phyloP scores from a whole-genome alignment of 1,140 invertebrate genomes.

The Eumaeus atala region DNA sequence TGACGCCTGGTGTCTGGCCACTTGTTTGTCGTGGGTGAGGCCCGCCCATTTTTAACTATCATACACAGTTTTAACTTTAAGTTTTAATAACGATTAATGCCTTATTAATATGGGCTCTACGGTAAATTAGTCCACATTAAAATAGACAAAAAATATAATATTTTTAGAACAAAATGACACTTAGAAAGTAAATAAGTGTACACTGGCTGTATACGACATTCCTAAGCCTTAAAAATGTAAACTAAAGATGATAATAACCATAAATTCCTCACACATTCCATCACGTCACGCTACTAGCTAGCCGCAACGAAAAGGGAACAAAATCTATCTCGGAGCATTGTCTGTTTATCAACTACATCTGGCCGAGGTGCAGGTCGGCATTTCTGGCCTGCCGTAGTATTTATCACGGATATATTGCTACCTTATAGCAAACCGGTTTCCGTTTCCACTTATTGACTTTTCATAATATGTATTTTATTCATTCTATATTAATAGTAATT shows the following conservation, averaged over 20 bases:
- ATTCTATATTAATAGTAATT: too few relatives aligned
- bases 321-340: background rate
- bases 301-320: constrained; percentile 8
- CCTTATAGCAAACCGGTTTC: constrained; percentile 5
- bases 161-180: too few relatives aligned
- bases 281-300: background rate
- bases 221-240: background rate
- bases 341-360: constrained; percentile 14
- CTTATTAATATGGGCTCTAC: background rate
- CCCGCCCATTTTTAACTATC: too few relatives aligned
- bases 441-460: constrained; percentile 3
- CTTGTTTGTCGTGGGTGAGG: background rate
- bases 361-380: constrained; percentile 9
- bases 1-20: background rate
- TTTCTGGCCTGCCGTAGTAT: constrained; percentile 7
- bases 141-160: too few relatives aligned
- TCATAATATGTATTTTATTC: too few relatives aligned
- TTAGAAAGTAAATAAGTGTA: too few relatives aligned
- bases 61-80: too few relatives aligned
- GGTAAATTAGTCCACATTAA: too few relatives aligned
- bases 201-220: background rate
- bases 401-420: constrained; percentile 12
- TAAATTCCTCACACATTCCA: too few relatives aligned
- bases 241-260: background rate
- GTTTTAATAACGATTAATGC: too few relatives aligned